A percentile compares a stretch with the other conserved stretches of the same genome.
Evolutionary conservation across 2,888 invertebrate species (phyloP).

Genomic region (Troilus luridus): DNA sequence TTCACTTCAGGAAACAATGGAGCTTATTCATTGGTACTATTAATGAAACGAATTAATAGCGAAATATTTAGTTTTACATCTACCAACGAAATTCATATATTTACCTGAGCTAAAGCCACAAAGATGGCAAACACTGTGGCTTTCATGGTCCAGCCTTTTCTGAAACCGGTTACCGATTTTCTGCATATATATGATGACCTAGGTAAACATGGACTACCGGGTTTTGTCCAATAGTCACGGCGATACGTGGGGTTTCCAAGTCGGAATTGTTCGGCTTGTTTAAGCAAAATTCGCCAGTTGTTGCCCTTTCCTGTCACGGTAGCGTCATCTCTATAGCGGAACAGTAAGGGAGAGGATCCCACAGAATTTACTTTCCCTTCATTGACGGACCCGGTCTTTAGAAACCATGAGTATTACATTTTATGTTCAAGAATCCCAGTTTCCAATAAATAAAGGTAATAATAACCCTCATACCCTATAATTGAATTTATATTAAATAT

Average conservation of each 20-base stretch:
- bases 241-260: conserved; percentile 56
- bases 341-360: neutral
- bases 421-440: conserved; percentile 28
- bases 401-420: conserved; percentile 11
- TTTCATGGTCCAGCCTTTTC: conserved; percentile 52
- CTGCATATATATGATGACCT: conserved; percentile 53
- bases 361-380: neutral
- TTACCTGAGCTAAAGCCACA: conserved; percentile 54
- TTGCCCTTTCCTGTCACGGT: conserved; percentile 34
- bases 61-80: neutral
- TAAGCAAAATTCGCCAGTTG: conserved; percentile 43
- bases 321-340: neutral
- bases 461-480: neutral
- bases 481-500: neutral
- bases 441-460: conserved; percentile 31
- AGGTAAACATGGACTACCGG: conserved; percentile 48
- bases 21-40: neutral
- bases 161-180: conserved; percentile 12
- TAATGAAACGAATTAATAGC: neutral
- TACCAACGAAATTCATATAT: conserved; percentile 35
- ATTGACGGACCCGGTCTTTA: neutral
- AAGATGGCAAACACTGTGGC: conserved; percentile 7
- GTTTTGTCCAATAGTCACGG: conserved; percentile 57
- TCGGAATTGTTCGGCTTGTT: conserved; percentile 37
- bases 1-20: neutral